Percentiles rank a stretch among this genome's conserved stretches.
These are phyloP conservation scores for Sebastes miniatus DNA, from an alignment of 2,797 vertebrate genomes.

Conservation along the genomic window DNA sequence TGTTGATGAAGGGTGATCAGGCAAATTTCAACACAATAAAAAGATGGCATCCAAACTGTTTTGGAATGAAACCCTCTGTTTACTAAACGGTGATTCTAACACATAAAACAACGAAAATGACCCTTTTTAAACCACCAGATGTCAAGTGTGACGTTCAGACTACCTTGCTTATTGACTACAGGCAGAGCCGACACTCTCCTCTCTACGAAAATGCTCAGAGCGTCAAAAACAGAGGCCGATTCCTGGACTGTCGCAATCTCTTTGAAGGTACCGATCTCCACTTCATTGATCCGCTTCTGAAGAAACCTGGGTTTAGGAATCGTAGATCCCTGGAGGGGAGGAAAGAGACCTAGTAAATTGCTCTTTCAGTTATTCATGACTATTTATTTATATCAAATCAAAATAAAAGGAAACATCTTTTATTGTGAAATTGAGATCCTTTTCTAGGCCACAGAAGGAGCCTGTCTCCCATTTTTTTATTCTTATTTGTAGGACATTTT, in stretches of 20 bases:
- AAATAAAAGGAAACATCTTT: not conserved
- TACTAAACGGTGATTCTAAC: not conserved
- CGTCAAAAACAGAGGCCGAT: conserved; percentile 84
- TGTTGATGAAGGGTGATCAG: not conserved
- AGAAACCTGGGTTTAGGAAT: conserved; percentile 91
- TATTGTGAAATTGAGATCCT: not conserved
- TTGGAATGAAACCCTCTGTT: not conserved
- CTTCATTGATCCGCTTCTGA: conserved; percentile 87
- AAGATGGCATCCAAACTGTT: not conserved
- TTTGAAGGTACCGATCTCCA: conserved; percentile 91
- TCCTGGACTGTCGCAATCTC: conserved; percentile 89
- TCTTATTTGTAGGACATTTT: not conserved
- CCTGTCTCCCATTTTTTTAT: not conserved
- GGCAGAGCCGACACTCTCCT: conserved; percentile 93
- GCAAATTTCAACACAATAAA: not conserved
- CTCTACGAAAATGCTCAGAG: conserved; percentile 92
- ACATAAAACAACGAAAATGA: not conserved
- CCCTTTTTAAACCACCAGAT: not conserved
- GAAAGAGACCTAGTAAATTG: not conserved
- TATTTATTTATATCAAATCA: not conserved
- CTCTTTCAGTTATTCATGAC: not conserved
- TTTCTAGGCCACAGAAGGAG: not conserved
- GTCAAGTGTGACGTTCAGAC: too few species aligned
- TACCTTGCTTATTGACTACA: conserved; percentile 89
- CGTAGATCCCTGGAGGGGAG: conserved; percentile 81